phyloP scores from a whole-genome alignment of 2,797 vertebrate species.

The Schizopygopsis malacanthus region DNA sequence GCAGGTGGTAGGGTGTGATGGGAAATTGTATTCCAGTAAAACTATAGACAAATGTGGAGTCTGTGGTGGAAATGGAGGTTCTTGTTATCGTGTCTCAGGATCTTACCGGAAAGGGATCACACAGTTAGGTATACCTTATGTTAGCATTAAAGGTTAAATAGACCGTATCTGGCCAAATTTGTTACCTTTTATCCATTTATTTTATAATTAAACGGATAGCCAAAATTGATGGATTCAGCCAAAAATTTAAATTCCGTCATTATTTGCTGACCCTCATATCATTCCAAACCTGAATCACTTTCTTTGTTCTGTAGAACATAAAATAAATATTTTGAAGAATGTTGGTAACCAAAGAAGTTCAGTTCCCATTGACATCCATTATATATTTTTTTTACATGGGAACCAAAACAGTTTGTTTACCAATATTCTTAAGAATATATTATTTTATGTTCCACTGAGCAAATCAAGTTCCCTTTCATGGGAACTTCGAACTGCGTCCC shows the following conservation, averaged over 20 bases:
- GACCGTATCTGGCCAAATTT: background rate
- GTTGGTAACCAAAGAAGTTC: background rate
- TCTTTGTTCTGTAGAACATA: background rate
- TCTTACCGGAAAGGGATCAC: conserved; percentile 88
- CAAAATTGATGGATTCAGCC: background rate
- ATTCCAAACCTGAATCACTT: background rate
- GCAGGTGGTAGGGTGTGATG: conserved; percentile 89
- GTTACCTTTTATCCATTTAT: background rate
- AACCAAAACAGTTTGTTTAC: background rate
- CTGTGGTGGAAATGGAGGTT: conserved; percentile 87
- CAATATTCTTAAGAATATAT: background rate
- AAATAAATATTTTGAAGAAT: background rate
- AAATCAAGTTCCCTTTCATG: background rate
- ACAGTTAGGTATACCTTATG: conserved; percentile 85
- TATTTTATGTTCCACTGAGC: background rate
- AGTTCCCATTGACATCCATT: background rate
- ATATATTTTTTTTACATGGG: background rate
- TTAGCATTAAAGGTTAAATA: conserved; percentile 39
- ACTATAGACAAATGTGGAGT: conserved; percentile 86
- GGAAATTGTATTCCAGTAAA: conserved; percentile 84
- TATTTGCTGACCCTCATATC: background rate
- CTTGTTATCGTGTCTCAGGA: conserved; percentile 88
- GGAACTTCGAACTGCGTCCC: no score
- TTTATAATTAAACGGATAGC: background rate
- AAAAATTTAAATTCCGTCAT: background rate